Evolutionary conservation across 35 echinoderm and acorn worm genomes (phyloP).

Genomic region (Ptychodera flava): DNA sequence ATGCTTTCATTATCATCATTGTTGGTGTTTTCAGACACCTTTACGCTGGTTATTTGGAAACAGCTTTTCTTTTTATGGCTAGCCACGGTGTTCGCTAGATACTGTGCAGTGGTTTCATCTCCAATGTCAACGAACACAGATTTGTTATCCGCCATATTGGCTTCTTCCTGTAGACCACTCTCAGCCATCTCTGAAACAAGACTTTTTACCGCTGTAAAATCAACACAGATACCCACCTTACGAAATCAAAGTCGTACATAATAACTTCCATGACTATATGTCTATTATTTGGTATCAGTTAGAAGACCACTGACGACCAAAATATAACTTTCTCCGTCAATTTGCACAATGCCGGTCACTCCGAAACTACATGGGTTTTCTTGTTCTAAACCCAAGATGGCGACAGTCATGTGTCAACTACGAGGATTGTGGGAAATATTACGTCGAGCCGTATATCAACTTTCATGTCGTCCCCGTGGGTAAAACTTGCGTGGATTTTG

Average conservation of each 20-base stretch:
- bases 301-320: background rate
- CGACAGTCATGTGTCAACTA: background rate
- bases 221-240: background rate
- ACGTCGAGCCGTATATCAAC: background rate
- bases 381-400: background rate
- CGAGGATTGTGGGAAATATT: background rate
- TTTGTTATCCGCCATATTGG: conserved; percentile 11
- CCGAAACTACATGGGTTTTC: background rate
- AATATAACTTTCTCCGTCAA: background rate
- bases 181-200: background rate
- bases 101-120: background rate
- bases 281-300: background rate
- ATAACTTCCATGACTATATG: background rate
- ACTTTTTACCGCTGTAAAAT: background rate
- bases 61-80: conserved; percentile 56
- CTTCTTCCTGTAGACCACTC: conserved; percentile 21
- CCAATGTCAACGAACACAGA: background rate
- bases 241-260: background rate
- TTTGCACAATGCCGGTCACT: background rate
- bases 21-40: conserved; percentile 36
- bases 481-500: too few species aligned
- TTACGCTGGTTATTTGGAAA: conserved; percentile 98
- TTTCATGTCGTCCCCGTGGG: too few species aligned
- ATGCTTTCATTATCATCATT: conserved; percentile 85
- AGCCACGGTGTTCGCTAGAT: background rate